Percentiles rank a stretch among this genome's conserved stretches.
phyloP scores from a whole-genome alignment of 2,888 invertebrate species.

The Andricus quercusramuli region DNA sequence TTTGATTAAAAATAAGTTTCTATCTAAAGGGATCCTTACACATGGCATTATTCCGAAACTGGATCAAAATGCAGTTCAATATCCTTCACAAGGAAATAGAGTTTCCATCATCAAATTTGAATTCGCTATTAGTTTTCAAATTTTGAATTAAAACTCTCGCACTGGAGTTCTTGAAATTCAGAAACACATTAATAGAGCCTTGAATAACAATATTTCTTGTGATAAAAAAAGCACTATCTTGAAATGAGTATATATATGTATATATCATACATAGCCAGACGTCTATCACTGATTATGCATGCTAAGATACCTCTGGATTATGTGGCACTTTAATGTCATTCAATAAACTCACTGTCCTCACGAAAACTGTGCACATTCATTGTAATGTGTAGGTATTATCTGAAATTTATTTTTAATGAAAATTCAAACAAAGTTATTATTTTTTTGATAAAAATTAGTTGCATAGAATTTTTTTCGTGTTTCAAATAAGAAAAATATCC shows the following conservation, averaged over 20 bases:
- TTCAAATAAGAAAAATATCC: too few species aligned
- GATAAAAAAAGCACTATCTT: background rate
- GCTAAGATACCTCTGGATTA: background rate
- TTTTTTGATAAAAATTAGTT: too few species aligned
- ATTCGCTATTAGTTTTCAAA: background rate
- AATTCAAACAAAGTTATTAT: too few species aligned
- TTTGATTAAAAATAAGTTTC: background rate
- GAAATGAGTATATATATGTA: background rate
- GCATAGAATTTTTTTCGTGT: too few species aligned
- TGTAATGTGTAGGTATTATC: too few species aligned
- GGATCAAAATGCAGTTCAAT: background rate
- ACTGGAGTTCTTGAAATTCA: background rate
- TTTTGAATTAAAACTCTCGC: background rate
- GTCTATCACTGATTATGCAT: background rate
- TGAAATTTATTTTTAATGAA: too few species aligned
- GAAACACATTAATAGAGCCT: background rate
- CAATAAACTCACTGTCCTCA: background rate
- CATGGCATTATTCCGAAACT: conserved; percentile 27
- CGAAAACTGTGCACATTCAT: background rate
- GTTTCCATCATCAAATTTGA: background rate
- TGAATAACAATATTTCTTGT: background rate
- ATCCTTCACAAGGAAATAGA: background rate
- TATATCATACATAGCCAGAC: background rate
- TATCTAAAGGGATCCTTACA: conserved; percentile 1
- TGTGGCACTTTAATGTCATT: background rate